These are phyloP conservation scores for Melanotaenia duboulayi DNA, from an alignment of 2,113 vertebrate species.

Conservation along the genomic window DNA sequence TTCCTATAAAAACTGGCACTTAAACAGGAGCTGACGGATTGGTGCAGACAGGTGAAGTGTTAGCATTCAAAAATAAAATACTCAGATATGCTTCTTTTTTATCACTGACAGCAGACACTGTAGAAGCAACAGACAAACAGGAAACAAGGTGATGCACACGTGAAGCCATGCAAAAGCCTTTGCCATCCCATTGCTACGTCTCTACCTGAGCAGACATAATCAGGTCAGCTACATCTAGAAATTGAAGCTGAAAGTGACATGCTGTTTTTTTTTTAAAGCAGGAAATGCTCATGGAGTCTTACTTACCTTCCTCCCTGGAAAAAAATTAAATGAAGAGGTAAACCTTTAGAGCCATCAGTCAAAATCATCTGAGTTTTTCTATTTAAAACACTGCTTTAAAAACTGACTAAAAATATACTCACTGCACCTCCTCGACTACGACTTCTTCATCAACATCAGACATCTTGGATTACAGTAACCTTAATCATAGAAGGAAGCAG, in stretches of 20 bases:
- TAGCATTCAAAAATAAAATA: slow-evolving; percentile 33
- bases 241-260: slow-evolving; percentile 9
- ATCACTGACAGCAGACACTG: slow-evolving; percentile 35
- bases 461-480: slow-evolving; percentile 51
- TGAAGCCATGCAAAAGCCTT: slow-evolving; percentile 42
- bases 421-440: slow-evolving; percentile 62
- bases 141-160: slow-evolving; percentile 27
- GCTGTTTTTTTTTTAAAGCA: slow-evolving; percentile 24
- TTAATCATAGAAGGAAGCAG: slow-evolving; percentile 20
- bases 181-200: slow-evolving; percentile 46
- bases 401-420: slow-evolving; percentile 36
- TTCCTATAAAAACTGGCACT: slow-evolving; percentile 9
- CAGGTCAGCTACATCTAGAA: slow-evolving; percentile 47
- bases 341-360: slow-evolving; percentile 4
- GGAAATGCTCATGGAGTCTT: slow-evolving; percentile 23
- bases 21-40: slow-evolving; percentile 18
- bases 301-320: slow-evolving; percentile 76
- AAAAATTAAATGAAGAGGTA: slow-evolving; percentile 8
- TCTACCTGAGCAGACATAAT: slow-evolving; percentile 65
- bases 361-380: not conserved
- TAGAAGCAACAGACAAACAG: slow-evolving; percentile 26
- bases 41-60: slow-evolving; percentile 26
- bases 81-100: not conserved
- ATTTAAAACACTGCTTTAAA: not conserved
- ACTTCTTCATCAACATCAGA: slow-evolving; percentile 54